These are phyloP conservation scores for Stenopsyche tienmushanensis DNA, from an alignment of 1,140 invertebrate species.

Conservation along the genomic window DNA sequence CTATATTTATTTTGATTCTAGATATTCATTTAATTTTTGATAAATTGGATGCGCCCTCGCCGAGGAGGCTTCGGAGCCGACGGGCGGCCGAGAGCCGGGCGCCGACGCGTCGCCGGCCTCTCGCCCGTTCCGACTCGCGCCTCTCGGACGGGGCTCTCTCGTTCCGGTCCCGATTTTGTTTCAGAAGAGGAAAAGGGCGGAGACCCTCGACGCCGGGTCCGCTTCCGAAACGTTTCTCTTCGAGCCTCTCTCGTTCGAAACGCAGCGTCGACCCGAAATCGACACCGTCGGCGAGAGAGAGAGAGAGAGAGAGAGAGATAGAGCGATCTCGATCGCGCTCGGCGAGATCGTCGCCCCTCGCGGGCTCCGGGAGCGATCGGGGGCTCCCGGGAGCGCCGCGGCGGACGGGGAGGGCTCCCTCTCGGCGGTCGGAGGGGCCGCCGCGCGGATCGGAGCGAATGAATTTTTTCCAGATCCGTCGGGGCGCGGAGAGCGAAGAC, in stretches of 20 bases:
- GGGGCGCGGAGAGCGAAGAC: too few species aligned
- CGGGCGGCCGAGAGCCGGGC: too few species aligned
- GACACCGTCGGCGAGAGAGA: too few species aligned
- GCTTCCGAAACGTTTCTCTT: neutral
- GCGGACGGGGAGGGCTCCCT: neutral
- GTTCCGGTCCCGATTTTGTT: too few species aligned
- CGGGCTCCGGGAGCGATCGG: neutral
- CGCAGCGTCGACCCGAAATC: neutral
- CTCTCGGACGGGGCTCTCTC: too few species aligned
- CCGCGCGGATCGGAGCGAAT: neutral
- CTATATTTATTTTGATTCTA: neutral
- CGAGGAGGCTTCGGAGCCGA: too few species aligned
- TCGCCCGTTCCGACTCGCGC: too few species aligned
- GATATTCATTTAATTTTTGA: neutral
- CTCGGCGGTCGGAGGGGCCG: too few species aligned
- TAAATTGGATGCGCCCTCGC: neutral
- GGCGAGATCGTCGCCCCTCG: neutral
- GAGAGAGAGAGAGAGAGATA: too few species aligned
- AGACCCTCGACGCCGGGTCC: neutral
- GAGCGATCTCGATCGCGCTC: too few species aligned
- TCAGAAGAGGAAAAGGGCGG: neutral
- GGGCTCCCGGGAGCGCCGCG: neutral
- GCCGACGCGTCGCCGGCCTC: too few species aligned
- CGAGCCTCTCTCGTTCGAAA: neutral
- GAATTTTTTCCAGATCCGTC: neutral